phyloP scores from a whole-genome alignment of 2,797 vertebrate genomes.

The Schizopygopsis pylzovi region DNA sequence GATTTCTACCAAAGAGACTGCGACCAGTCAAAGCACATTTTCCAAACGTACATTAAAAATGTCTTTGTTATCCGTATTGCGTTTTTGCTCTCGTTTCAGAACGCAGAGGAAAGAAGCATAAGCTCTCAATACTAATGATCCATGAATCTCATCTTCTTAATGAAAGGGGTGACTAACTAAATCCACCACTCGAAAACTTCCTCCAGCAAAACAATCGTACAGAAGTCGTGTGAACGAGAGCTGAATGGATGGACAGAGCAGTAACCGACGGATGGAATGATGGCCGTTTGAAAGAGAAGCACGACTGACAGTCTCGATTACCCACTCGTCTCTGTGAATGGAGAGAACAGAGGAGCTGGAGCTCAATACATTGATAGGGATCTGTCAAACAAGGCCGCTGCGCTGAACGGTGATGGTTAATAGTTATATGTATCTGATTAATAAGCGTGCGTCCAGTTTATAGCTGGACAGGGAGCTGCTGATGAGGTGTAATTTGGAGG shows the following conservation, averaged over 20 bases:
- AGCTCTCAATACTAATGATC: constrained; percentile 69
- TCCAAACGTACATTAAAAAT: constrained; percentile 42
- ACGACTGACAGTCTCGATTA: constrained; percentile 16
- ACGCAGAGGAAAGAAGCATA: constrained; percentile 54
- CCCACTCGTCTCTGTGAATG: constrained; percentile 40
- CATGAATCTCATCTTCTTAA: constrained; percentile 63
- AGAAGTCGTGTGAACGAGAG: constrained; percentile 26
- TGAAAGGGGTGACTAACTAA: constrained; percentile 59
- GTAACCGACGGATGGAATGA: constrained; percentile 22
- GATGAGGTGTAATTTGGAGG: constrained; percentile 51
- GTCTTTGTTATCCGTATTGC: constrained; percentile 39
- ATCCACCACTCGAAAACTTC: constrained; percentile 55
- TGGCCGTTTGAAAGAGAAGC: constrained; percentile 37
- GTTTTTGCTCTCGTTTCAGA: constrained; percentile 42
- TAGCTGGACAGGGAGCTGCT: constrained; percentile 46
- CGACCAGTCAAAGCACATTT: constrained; percentile 60
- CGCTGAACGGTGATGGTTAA: constrained; percentile 27
- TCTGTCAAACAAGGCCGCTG: constrained; percentile 43
- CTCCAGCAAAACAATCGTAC: constrained; percentile 31
- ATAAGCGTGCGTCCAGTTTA: constrained; percentile 44
- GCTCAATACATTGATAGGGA: constrained; percentile 48
- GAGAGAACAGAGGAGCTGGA: constrained; percentile 20
- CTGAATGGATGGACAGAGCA: constrained; percentile 21
- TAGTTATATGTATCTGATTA: constrained; percentile 34
- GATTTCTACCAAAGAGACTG: constrained; percentile 60